Conservation (phyloP, 1,140 invertebrate genomes). For the Conopomorpha cramerella region DNA sequence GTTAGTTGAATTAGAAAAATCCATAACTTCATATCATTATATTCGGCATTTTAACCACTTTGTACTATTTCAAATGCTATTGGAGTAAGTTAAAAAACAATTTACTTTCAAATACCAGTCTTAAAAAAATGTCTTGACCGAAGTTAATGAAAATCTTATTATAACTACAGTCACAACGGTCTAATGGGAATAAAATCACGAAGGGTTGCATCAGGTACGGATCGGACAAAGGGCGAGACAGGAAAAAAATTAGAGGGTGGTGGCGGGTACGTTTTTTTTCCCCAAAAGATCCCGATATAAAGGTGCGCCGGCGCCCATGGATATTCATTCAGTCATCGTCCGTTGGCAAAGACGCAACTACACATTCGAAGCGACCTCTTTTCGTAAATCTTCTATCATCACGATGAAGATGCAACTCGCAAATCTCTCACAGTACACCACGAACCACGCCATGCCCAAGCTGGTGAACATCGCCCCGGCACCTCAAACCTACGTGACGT, state of each 20-base stretch:
- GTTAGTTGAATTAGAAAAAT: no score
- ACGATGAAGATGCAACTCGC: slow-evolving; percentile 17
- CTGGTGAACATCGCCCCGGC: slow-evolving; percentile 54
- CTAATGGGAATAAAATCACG: no score
- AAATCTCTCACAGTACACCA: slow-evolving; percentile 16
- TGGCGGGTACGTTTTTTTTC: slow-evolving; percentile 41
- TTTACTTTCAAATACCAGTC: no score
- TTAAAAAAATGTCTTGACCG: no score
- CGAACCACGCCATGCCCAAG: slow-evolving; percentile 23
- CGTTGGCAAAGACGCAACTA: slow-evolving; percentile 11
- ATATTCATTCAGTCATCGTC: slow-evolving; percentile 31
- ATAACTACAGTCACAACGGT: no score
- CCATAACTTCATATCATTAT: no score
- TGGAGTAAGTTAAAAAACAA: no score
- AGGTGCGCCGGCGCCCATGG: slow-evolving; percentile 13
- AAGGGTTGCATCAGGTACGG: slow-evolving; percentile 34
- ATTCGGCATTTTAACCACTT: no score
- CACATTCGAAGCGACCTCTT: no score
- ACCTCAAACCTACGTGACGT: slow-evolving; percentile 29
- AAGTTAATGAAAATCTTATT: no score
- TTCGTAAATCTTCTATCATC: slow-evolving; percentile 2
- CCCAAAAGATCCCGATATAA: slow-evolving; percentile 32
- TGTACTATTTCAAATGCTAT: no score
- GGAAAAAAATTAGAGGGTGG: slow-evolving; percentile 18
- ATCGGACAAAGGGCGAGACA: slow-evolving; percentile 26